Evolutionary conservation across 2,797 vertebrate genomes (phyloP), one percentile per base, ranked within the genome.

Genomic region (Cuculus canorus): DNA sequence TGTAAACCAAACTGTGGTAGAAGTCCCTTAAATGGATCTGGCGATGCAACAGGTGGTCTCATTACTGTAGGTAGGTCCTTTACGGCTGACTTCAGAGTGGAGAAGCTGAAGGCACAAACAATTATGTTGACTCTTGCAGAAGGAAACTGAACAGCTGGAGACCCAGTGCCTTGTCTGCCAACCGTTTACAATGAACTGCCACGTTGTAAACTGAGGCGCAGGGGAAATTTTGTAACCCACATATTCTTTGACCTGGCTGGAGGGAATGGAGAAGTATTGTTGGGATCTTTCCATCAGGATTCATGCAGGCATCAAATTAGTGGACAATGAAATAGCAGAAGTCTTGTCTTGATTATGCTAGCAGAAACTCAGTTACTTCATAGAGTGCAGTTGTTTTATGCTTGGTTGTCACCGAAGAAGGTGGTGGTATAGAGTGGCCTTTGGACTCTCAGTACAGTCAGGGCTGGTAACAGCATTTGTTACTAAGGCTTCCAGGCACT

Each of bases 31-130:
- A 95, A 76, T 3, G 17, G 63, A 83, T 91, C 65, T 95, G 95
- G 75, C 2, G 9, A 73, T 90, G 75, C 28, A 73, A 63, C 95
- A 96, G 82, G 85, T 94, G 89, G 77, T 35, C 86, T 87, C 10
- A 91, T 94, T 94, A 48, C 82, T 95, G 71, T 90, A 85, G 92
- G 90, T 93, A 50, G 72, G 80, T 94, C 92, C 88, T 87, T 88
- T 68, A 21, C 71, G 72, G 48, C 88, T 41, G 81, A 11, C 54
- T 47, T 91, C 2, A 4, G 90, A 81, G 63, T 25, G n/a, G 63
- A 86, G 70, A 89, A 70, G 85, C 82, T 75, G 85, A 66, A 78
- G 88, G 15, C 70, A 61, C 50, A 50, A 88, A 15, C 1, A 22
- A 45, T 21, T 90, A 35, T 27, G n/a, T 80, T 92, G 87, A 39